Evolutionary conservation across 92 coral and sea anemone genomes (phyloP), one percentile per base, ranked within the genome.

Genomic region (Hydrozoanthus gracilis): DNA sequence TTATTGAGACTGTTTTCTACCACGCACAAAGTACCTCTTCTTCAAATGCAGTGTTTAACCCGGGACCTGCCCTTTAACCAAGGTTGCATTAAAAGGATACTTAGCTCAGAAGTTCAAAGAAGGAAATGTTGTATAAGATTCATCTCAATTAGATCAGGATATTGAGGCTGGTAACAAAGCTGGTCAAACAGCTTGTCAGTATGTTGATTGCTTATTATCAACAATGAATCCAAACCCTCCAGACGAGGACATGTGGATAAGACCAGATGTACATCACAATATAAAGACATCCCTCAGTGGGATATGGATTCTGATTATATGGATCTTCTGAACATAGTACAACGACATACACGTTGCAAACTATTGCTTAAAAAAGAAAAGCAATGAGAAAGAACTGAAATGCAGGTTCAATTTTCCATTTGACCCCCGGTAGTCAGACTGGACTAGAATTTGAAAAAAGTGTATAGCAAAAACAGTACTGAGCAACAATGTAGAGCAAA

Each of bases 271-370:
- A 39, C 16, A 67, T 4, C 44, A 8, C 39, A 67, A 67, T 67
- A 67, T 67, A 67, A 67, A 67, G 72, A 67, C 72, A 67, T 67
- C 44, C 46, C 72, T 67, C 44, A 67, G 11, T 67, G 72, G 72
- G 72, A 67, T 6, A 67, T 16, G 44, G 72, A 67, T 67, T 67
- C 72, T 4, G 72, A 67, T 8, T 67, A 67, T 67, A 45, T 67
- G 16, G 72, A 67, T 67, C 72, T 67, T 17, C 71, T 65, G n/a
- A n/a, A n/a, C n/a, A n/a, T n/a, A n/a, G n/a, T n/a, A n/a, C n/a
- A n/a, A n/a, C n/a, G n/a, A n/a, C 71, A 65, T 65, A 65, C 71
- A 65, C 71, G 44, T 17, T 65, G 71, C 39, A 20, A n/a, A n/a
- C n/a, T n/a, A n/a, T n/a, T n/a, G n/a, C n/a, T n/a, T n/a, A 45